These are phyloP conservation scores for Mylabris sibirica DNA, from an alignment of 2,888 invertebrate species.

Conservation along the genomic window DNA sequence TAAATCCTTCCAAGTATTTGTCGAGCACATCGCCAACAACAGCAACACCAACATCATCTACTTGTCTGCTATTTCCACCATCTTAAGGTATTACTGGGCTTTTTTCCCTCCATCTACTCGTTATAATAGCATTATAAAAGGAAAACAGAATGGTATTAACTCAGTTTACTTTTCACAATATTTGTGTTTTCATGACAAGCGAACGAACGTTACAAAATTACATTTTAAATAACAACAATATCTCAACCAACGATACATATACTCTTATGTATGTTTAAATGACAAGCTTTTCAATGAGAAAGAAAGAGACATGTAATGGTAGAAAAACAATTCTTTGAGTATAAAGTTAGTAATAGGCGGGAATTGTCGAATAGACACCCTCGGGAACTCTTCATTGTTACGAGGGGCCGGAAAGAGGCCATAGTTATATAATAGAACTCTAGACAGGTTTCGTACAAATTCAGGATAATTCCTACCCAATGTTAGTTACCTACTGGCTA, in stretches of 20 bases:
- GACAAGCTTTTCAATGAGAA: not conserved
- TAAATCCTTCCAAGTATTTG: slow-evolving; percentile 23
- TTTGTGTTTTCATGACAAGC: slow-evolving; percentile 34
- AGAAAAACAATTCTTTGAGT: not conserved
- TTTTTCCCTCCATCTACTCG: slow-evolving; percentile 40
- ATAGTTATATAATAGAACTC: not conserved
- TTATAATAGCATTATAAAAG: slow-evolving; percentile 46
- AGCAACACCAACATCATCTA: slow-evolving; percentile 23
- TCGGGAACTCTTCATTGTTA: slow-evolving; percentile 24
- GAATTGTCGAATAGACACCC: slow-evolving; percentile 28
- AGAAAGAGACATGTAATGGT: not conserved
- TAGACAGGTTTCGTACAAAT: slow-evolving; percentile 7
- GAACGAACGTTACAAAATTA: slow-evolving; percentile 27
- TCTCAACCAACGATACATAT: too few species aligned
- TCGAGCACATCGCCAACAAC: slow-evolving; percentile 22
- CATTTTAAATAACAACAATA: slow-evolving; percentile 16
- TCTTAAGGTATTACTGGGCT: slow-evolving; percentile 41
- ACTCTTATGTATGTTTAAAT: not conserved
- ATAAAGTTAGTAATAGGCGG: slow-evolving; percentile 11
- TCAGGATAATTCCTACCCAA: not conserved
- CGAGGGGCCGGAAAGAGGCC: not conserved
- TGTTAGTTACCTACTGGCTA: not conserved
- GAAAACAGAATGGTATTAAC: slow-evolving; percentile 41
- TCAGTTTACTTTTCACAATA: slow-evolving; percentile 35
- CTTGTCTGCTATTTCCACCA: slow-evolving; percentile 30